Percentiles rank a stretch among this genome's conserved stretches.
phyloP scores from a whole-genome alignment of 2,797 vertebrate genomes.

The Hoplostethus mediterraneus region DNA sequence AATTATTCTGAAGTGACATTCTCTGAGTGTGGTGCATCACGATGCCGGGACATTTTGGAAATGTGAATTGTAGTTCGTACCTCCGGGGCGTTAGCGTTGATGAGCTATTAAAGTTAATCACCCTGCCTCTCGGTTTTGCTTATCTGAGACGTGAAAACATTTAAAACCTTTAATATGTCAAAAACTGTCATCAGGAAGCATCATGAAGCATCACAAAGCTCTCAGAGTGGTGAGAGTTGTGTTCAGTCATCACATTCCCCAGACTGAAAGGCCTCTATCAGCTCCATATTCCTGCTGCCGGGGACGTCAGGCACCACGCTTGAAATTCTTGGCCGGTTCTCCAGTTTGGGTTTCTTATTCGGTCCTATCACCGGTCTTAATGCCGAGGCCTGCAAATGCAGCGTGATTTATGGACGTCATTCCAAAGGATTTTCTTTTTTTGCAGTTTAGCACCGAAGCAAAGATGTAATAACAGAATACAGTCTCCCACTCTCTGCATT shows the following conservation, averaged over 20 bases:
- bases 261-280: neutral
- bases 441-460: constrained; percentile 24
- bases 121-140: neutral
- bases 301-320: neutral
- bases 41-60: too few species aligned
- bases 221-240: constrained; percentile 3
- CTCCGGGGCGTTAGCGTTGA: constrained; percentile 11
- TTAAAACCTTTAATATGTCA: constrained; percentile 8
- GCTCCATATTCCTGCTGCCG: neutral
- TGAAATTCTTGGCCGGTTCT: constrained; percentile 20
- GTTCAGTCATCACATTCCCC: constrained; percentile 11
- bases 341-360: constrained; percentile 14
- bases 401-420: constrained; percentile 64
- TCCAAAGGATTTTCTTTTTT: constrained; percentile 17
- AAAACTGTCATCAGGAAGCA: neutral
- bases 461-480: constrained; percentile 43
- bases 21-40: neutral
- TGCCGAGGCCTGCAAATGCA: constrained; percentile 30
- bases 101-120: constrained; percentile 14
- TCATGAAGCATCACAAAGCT: neutral
- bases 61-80: neutral
- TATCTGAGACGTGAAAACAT: neutral
- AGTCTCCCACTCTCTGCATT: constrained; percentile 42
- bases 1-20: neutral
- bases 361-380: constrained; percentile 9